A percentile compares a stretch with the other conserved stretches of the same genome.
These are phyloP conservation scores for Hyperopisus bebe DNA, from an alignment of 2,113 vertebrate species.

Conservation along the genomic window DNA sequence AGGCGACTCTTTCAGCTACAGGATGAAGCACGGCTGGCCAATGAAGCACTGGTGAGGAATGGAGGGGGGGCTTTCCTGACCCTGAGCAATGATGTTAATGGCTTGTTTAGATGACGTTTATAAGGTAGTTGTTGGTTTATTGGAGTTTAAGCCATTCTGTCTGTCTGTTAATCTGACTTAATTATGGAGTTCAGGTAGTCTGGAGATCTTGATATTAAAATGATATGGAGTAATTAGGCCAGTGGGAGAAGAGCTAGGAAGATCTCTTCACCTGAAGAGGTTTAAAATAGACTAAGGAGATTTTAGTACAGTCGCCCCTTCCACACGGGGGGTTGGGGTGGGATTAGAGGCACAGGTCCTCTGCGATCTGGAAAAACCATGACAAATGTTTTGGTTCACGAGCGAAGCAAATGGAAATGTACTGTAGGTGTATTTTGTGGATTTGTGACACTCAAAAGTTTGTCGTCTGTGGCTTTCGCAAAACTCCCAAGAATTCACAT, in stretches of 20 bases:
- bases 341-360: neutral
- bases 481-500: neutral
- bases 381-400: neutral
- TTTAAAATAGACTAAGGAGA: neutral
- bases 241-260: neutral
- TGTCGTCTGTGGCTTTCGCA: neutral
- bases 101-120: neutral
- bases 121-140: neutral
- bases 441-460: neutral
- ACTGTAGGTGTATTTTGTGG: neutral
- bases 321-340: neutral
- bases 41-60: slow-evolving; percentile 74
- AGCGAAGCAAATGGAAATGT: neutral
- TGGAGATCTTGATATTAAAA: neutral
- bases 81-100: neutral
- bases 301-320: neutral
- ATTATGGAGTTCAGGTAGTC: neutral
- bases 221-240: neutral
- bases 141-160: neutral
- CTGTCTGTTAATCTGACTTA: neutral
- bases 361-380: too few species aligned
- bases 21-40: slow-evolving; percentile 80
- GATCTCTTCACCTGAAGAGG: neutral
- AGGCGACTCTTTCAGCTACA: slow-evolving; percentile 80
- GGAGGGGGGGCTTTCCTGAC: neutral